Evolutionary conservation across 2,113 vertebrate genomes (phyloP), one percentile per base, ranked within the genome.

Genomic region (Phrynocephalus versicolor): DNA sequence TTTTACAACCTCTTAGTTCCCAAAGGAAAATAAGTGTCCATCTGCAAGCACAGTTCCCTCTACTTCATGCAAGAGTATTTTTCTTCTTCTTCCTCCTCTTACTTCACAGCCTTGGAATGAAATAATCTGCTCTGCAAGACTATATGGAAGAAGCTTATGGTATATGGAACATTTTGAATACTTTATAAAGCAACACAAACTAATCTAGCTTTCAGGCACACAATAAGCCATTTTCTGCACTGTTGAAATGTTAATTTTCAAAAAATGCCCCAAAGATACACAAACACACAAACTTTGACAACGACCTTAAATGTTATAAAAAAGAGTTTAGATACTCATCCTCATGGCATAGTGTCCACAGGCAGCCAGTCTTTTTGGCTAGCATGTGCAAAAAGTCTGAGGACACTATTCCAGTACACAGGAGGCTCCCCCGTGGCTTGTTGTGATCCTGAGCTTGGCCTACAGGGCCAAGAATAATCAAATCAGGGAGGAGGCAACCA

Each of bases 241-340:
- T 72, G 62, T 33, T 81, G 85, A 89, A 87, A 77, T 85, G 75
- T 13, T 58, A 21, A 83, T 45, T 69, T 82, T 71, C 85, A 15
- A 90, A 62, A 33, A 57, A 13, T 12, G 1, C 62, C 14, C 33
- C 39, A 27, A 39, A 70, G 69, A 72, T 64, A 1, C 77, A 71
- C 73, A n/a, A n/a, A 37, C 88, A 57, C 35, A 79, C 89, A 90
- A 90, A 30, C 74, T 79, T 79, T 88, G 64, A 92, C 91, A 74
- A 83, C 19, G 87, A 41, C 21, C 72, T 83, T 67, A 85, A 88
- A 45, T 14, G 33, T 81, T 64, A 33, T 10, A 85, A n/a, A 69
- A 90, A 84, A 79, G 69, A 88, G 74, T 78, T 1, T 23, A 79
- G 86, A 4, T 33, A 74, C 37, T 65, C 30, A 75, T 16, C 25